Base-by-base conservation (phyloP, 2,797 vertebrate genomes). In the Buceros bicornis region DNA sequence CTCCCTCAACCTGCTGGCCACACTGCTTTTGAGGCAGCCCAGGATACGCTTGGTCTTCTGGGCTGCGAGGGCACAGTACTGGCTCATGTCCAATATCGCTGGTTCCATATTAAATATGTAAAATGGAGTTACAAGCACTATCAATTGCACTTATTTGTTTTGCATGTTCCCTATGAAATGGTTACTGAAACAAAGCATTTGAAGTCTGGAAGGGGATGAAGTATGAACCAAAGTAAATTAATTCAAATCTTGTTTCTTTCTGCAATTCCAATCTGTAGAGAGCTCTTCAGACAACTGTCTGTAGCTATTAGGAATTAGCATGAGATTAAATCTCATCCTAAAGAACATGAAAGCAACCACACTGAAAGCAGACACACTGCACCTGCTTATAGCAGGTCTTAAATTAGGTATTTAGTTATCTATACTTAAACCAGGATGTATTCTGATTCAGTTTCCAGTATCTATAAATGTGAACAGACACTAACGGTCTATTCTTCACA, bases 211-310 rank as follows among this genome's bases (percentile, higher is more conserved):
- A 91, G 0, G 0, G 61, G 72, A 90, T 48, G 26, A 77, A 67
- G 16, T 35, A 69, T 6, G 6, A 81, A 33, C 33, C 82, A 70
- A 91, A 76, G 43, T 31, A 72, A 82, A 91, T 64, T 5, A 93
- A 89, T 56, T 92, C 50, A 84, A 70, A 76, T 48, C 77, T 88
- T 81, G 53, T n/a, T 95, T 94, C 69, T 76, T 76, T 91, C 60
- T 50, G 48, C 12, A 50, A 54, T 87, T 51, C 26, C 69, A 83
- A 31, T 37, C 43, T 66, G 20, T 57, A 60, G 13, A 79, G 71
- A 87, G 35, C 42, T 87, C 70, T 88, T 72, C 54, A 82, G 31
- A 76, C 77, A 95, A 71, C 2, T 5, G 28, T 60, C 85, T 53
- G 43, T 21, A 76, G 62, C 25, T 80, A 35, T 21, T 10, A 69